A percentile compares a stretch with the other conserved stretches of the same genome.
phyloP scores from a whole-genome alignment of 2,113 vertebrate genomes.

The Pimephales promelas region DNA sequence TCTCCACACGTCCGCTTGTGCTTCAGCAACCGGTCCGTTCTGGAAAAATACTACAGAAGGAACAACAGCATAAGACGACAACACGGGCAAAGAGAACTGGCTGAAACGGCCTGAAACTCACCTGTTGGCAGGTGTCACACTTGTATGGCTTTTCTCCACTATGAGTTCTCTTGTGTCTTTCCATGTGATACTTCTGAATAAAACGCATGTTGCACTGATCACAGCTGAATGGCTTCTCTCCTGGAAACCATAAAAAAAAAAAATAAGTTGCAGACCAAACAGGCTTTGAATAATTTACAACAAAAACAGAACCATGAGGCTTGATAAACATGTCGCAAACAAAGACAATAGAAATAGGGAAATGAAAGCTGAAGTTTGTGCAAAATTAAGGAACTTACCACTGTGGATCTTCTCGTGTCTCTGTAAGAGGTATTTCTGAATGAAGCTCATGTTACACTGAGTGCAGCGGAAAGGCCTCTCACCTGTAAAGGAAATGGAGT shows the following conservation, averaged over 20 bases:
- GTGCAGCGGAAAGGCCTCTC: slow-evolving; percentile 97
- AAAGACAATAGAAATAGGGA: neutral
- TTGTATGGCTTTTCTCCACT: slow-evolving; percentile 99
- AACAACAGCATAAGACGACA: neutral
- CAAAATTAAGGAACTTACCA: slow-evolving; percentile 67
- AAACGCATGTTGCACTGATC: slow-evolving; percentile 99
- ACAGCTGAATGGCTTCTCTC: slow-evolving; percentile 98
- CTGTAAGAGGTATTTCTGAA: slow-evolving; percentile 98
- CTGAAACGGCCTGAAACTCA: slow-evolving; percentile 48
- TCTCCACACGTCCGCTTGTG: slow-evolving; percentile 98
- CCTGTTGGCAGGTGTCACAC: slow-evolving; percentile 98
- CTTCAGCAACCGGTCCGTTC: slow-evolving; percentile 97
- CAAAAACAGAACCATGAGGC: slow-evolving; percentile 18
- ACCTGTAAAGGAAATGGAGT: slow-evolving; percentile 67
- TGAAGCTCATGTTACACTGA: slow-evolving; percentile 99
- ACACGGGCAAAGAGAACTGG: neutral
- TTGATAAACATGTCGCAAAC: neutral
- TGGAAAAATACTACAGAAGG: slow-evolving; percentile 89
- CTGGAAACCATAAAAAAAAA: slow-evolving; percentile 57
- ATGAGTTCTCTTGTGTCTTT: slow-evolving; percentile 98
- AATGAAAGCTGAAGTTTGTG: neutral
- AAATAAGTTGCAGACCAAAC: neutral
- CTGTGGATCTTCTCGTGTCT: slow-evolving; percentile 98
- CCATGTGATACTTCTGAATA: slow-evolving; percentile 99
- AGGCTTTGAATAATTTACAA: neutral